Percentiles rank a stretch among this genome's conserved stretches.
Evolutionary conservation across 2,797 vertebrate species (phyloP).

Genomic region (Onychomys leucogaster): DNA sequence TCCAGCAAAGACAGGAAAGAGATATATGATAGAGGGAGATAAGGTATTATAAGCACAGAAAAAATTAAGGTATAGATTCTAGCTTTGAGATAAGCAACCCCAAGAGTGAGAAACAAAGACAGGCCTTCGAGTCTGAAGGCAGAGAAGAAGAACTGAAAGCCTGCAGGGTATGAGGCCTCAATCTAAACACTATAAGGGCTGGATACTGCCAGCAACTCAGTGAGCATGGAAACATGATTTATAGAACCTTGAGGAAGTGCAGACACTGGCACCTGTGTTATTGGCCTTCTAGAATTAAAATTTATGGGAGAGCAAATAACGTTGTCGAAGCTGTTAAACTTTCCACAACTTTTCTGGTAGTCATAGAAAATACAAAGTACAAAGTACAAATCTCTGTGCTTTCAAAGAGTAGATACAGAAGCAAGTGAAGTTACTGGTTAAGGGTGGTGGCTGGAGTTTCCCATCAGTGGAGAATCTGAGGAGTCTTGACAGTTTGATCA

Average conservation of each 20-base stretch:
- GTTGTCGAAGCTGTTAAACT: neutral
- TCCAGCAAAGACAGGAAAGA: neutral
- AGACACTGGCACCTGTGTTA: neutral
- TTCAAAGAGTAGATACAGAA: neutral
- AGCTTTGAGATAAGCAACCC: neutral
- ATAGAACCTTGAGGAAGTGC: neutral
- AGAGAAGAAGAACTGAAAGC: neutral
- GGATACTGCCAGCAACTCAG: neutral
- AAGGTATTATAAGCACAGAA: neutral
- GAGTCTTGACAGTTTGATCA: neutral
- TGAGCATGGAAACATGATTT: neutral
- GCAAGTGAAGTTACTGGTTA: neutral
- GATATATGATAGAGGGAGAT: neutral
- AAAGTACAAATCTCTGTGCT: neutral
- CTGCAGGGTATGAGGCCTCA: neutral
- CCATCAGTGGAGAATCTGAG: neutral
- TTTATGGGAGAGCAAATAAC: neutral
- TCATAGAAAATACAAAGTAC: neutral
- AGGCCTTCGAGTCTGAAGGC: neutral
- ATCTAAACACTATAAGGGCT: neutral
- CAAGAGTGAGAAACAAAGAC: neutral
- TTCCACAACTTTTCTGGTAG: conserved; percentile 3
- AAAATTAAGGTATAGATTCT: neutral
- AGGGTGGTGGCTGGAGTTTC: neutral
- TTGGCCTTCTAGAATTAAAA: neutral